These are phyloP conservation scores for Nicator chloris DNA, from an alignment of 2,113 vertebrate genomes.

Conservation along the genomic window DNA sequence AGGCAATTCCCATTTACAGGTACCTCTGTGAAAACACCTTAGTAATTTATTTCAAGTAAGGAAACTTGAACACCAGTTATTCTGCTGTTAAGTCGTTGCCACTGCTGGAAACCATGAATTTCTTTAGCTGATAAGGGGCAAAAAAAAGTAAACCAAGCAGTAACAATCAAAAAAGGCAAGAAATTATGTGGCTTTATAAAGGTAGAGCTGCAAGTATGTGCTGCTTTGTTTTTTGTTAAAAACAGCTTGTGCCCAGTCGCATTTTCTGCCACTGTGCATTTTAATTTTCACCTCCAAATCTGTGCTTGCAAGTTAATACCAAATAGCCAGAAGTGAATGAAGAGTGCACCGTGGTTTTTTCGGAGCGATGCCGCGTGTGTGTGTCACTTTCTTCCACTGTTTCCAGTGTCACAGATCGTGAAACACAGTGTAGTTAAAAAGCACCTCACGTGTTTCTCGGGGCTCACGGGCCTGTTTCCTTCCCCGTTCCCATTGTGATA, in stretches of 20 bases:
- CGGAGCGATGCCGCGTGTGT: fast-evolving
- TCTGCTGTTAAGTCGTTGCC: background rate
- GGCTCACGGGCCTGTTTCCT: background rate
- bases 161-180: background rate
- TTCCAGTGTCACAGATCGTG: background rate
- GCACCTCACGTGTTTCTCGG: background rate
- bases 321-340: background rate
- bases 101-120: background rate
- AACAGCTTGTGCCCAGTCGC: background rate
- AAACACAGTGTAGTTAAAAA: background rate
- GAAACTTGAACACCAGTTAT: background rate
- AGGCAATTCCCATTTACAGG: background rate
- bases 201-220: background rate
- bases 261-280: background rate
- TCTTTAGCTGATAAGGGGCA: background rate
- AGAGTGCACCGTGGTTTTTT: background rate
- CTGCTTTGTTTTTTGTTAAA: background rate
- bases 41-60: background rate
- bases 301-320: background rate
- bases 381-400: background rate
- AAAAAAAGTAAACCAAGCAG: background rate
- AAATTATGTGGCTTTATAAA: background rate
- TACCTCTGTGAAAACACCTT: background rate
- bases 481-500: background rate
- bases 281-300: background rate